Conservation (phyloP, 1,140 invertebrate genomes). For the Bilobella aurantiaca region DNA sequence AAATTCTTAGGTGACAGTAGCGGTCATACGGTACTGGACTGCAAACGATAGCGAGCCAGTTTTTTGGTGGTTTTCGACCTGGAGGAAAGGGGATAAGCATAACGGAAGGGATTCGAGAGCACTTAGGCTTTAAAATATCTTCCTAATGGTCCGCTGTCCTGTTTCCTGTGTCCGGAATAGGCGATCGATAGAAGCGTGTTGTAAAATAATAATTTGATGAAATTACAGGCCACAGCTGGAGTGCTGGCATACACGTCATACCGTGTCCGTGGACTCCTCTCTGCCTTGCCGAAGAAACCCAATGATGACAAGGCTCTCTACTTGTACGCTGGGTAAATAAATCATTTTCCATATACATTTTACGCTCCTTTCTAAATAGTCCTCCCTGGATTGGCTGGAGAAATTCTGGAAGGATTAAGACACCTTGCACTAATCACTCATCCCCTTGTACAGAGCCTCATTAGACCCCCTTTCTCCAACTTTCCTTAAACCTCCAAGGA, state of each 20-base stretch:
- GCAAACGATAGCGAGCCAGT: no score
- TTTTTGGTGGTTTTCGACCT: no score
- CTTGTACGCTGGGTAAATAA: slow-evolving; percentile 29
- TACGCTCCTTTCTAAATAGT: not conserved
- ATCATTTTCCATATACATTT: not conserved
- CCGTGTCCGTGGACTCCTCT: slow-evolving; percentile 30
- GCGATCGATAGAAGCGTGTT: slow-evolving; percentile 7
- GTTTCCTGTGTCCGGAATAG: not conserved
- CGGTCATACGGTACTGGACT: no score
- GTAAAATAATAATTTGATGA: slow-evolving; percentile 16
- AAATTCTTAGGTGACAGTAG: no score
- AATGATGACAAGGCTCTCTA: slow-evolving; percentile 35
- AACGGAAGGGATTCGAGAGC: not conserved
- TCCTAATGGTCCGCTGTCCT: not conserved
- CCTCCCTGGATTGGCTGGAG: no score
- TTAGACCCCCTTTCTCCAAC: no score
- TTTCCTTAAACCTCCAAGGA: not conserved
- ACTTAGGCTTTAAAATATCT: slow-evolving; percentile 8
- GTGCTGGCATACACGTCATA: slow-evolving; percentile 32
- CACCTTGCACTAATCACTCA: no score
- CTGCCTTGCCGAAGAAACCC: slow-evolving; percentile 34
- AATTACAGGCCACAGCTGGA: slow-evolving; percentile 28
- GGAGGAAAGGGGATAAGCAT: not conserved
- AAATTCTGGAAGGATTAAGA: no score
- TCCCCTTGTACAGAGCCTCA: no score